These are phyloP conservation scores for Drosophila rubida DNA, from an alignment of 2,888 invertebrate species.

Conservation along the genomic window DNA sequence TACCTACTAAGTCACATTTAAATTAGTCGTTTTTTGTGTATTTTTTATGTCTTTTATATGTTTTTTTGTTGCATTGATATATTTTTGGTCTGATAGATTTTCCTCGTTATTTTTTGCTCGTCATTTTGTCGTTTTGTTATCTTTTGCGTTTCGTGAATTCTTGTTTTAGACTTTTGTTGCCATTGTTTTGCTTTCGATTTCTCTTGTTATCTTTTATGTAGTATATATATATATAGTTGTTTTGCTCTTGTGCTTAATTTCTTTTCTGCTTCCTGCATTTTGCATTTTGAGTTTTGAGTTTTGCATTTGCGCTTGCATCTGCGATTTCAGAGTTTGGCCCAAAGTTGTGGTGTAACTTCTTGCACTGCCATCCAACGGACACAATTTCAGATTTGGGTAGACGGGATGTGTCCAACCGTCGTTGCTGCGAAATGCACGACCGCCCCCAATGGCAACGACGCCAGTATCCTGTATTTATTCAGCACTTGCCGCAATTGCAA, in stretches of 20 bases:
- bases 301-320: constrained; percentile 20
- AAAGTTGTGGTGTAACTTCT: constrained; percentile 58
- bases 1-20: constrained; percentile 79
- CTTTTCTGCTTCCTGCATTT: too few relatives aligned
- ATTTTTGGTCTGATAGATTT: constrained; percentile 72
- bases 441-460: constrained; percentile 56
- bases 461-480: constrained; percentile 57
- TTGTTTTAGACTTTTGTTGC: constrained; percentile 65
- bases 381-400: constrained; percentile 75
- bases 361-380: constrained; percentile 56
- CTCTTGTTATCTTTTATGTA: constrained; percentile 15
- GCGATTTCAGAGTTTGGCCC: constrained; percentile 27
- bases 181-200: constrained; percentile 49
- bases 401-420: constrained; percentile 81
- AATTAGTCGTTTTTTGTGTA: constrained; percentile 68
- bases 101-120: constrained; percentile 33
- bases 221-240: constrained; percentile 7
- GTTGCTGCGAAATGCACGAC: constrained; percentile 77
- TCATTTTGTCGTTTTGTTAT: constrained; percentile 17
- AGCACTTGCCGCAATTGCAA: constrained; percentile 35
- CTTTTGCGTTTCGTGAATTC: constrained; percentile 70
- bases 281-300: constrained; percentile 29
- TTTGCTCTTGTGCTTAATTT: constrained; percentile 5
- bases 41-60: constrained; percentile 57
- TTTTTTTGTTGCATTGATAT: constrained; percentile 78